Percentiles rank a stretch among this genome's conserved stretches.
These are phyloP conservation scores for Myripristis murdjan DNA, from an alignment of 2,797 vertebrate genomes.

Conservation along the genomic window DNA sequence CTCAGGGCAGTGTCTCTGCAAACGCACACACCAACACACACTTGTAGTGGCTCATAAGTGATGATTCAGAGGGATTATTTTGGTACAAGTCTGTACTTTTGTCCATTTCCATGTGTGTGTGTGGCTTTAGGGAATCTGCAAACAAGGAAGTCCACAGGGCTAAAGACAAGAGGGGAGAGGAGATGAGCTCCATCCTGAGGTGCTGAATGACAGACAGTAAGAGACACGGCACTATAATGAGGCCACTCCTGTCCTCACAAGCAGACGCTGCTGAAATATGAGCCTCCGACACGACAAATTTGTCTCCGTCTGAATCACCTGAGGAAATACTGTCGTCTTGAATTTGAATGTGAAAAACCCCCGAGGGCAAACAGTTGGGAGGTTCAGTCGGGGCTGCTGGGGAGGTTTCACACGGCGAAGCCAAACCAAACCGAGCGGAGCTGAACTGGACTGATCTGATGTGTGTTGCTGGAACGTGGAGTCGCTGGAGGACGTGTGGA, in stretches of 20 bases:
- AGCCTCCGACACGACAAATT: not conserved
- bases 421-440: conserved; percentile 4
- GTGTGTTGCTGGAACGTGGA: conserved; percentile 13
- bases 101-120: not conserved
- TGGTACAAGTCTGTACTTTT: no score
- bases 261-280: not conserved
- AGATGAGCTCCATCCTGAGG: conserved; percentile 33
- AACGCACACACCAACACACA: no score
- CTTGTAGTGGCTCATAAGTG: no score
- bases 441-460: conserved; percentile 57
- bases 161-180: conserved; percentile 5
- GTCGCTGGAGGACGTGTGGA: conserved; percentile 8
- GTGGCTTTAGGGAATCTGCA: not conserved
- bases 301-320: conserved; percentile 57
- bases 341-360: conserved; percentile 14
- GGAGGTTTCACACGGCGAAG: conserved; percentile 2
- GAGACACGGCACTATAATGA: conserved; percentile 27
- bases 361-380: conserved; percentile 51
- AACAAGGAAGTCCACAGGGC: not conserved
- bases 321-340: conserved; percentile 50
- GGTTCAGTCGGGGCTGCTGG: not conserved
- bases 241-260: not conserved
- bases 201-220: conserved; percentile 10
- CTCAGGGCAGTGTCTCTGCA: no score
- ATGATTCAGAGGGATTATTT: no score